These are phyloP conservation scores for Odontamblyopus rebecca DNA, from an alignment of 2,797 vertebrate genomes.

Conservation along the genomic window DNA sequence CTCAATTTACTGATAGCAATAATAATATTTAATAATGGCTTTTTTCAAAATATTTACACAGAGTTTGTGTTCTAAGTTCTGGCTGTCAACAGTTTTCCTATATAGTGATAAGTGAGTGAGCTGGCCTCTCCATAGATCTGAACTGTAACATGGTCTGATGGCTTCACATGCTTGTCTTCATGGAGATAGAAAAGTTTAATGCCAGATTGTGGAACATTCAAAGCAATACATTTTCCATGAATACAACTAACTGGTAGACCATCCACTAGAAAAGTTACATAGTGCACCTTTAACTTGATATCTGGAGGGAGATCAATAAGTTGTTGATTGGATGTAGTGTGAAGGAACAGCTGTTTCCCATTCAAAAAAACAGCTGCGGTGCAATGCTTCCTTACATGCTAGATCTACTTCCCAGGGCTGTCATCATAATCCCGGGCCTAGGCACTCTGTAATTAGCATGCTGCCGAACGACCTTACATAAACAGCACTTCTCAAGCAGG, in stretches of 20 bases:
- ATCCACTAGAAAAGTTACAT: too few species aligned
- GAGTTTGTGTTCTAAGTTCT: too few species aligned
- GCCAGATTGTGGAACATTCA: neutral
- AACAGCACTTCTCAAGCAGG: conserved; percentile 69
- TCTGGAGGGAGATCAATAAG: neutral
- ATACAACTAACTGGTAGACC: neutral
- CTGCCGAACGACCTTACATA: conserved; percentile 71
- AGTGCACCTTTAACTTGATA: neutral
- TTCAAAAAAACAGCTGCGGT: conserved; percentile 39
- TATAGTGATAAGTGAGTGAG: too few species aligned
- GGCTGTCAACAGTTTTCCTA: too few species aligned
- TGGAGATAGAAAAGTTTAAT: neutral
- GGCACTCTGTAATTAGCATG: conserved; percentile 76
- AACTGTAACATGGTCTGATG: neutral
- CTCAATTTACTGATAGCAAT: neutral
- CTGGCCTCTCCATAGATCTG: neutral
- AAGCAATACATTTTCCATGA: neutral
- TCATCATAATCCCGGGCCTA: conserved; percentile 71
- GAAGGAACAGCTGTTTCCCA: conserved; percentile 27
- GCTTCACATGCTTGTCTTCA: neutral
- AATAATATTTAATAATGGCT: too few species aligned
- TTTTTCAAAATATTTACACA: neutral
- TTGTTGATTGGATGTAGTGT: conserved; percentile 12
- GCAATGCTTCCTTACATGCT: conserved; percentile 40
- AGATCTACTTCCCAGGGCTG: conserved; percentile 67